Evolutionary conservation across 2,888 invertebrate genomes (phyloP), one percentile per base, ranked within the genome.

Genomic region (Drepanosiphum platanoidis): DNA sequence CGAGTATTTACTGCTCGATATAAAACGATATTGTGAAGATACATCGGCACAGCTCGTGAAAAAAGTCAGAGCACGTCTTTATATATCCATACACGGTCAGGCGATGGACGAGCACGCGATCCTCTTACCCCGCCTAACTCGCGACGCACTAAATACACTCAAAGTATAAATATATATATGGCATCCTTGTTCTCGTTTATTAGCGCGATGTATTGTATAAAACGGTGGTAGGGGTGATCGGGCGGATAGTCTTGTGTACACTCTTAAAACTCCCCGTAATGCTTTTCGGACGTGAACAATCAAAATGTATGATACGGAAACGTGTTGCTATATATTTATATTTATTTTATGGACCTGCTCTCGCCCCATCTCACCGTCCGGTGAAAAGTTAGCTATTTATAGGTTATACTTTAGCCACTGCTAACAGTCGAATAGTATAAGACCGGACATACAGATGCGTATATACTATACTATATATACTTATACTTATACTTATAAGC

Each of bases 221-320:
- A 52, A 22, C 22, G 22, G 18, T 52, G 3, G 1, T 4, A 52
- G 58, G 68, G 34, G 34, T 18, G 7, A 18, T 15, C 1, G 8
- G 18, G 18, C 15, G 18, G 46, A 46, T 46, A 18, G 52, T 18
- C 52, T 7, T 5, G 27, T 42, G 15, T 42, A 61, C 30, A 42
- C 46, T 46, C 46, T 46, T 34, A 79, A 68, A 68, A 46, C 32
- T 46, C 42, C 7, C 15, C 32, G 32, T 68, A 79, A 79, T 79
- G 79, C 39, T 15, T 79, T 68, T 79, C 68, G 68, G 79, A 79
- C 79, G 27, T n/a, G 46, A 46, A 79, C 46, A 68, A 52, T 68
- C 46, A 34, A 79, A 68, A 68, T 15, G 66, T 79, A 68, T 42
- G 79, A 68, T 32, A 66, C 79, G 46, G 32, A 68, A 68, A 79